Base-by-base conservation (phyloP, 2,113 vertebrate species). In the Hepsetus odoe region DNA sequence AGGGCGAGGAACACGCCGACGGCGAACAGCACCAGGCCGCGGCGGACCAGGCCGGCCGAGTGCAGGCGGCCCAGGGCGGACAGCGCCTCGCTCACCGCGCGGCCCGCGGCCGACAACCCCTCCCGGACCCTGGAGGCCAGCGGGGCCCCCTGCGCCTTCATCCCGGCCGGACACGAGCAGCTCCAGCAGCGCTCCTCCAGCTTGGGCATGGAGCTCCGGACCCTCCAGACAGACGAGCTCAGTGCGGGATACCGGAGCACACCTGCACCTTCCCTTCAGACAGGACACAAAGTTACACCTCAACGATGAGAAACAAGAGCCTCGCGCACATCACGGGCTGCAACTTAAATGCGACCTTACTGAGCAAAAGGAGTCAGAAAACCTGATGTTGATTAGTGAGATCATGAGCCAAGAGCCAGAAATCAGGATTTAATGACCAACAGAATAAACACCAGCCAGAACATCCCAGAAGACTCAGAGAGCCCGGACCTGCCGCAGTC, bases 1-100 rank as follows among this genome's bases (percentile, higher is more conserved):
- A 99, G 88, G 1, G 98, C 97, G 70, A 99, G 94, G 66, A 96
- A 92, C 0, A 93, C 96, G 0, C 98, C 98, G 0, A 99, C 96
- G 0, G 92, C 87, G 85, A 99, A 99, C 24, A 99, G 94, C 14
- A 99, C 98, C 1, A 98, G 82, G 70, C 95, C 95, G 32, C 97
- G 82, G n/a, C 93, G 94, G 89, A 98, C 88, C 66, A 98, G 81
- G 86, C 95, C 94, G 46, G 92, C 91, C 4, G 93, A 92, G 77
- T 91, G 91, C 84, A 91, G 91, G 88, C 86, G 82, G 77, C 88
- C 87, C 51, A 94, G 77, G 4, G 92, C 91, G 64, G 87, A 85
- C 80, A 88, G 91, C 4, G 90, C 92, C 12, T 80, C 86, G 73
- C 87, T 61, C 32, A 95, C 81, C 82, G 92, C 84, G n/a, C 93